These are phyloP conservation scores for Gyps fulvus DNA, from an alignment of 2,113 vertebrate genomes.

Conservation along the genomic window DNA sequence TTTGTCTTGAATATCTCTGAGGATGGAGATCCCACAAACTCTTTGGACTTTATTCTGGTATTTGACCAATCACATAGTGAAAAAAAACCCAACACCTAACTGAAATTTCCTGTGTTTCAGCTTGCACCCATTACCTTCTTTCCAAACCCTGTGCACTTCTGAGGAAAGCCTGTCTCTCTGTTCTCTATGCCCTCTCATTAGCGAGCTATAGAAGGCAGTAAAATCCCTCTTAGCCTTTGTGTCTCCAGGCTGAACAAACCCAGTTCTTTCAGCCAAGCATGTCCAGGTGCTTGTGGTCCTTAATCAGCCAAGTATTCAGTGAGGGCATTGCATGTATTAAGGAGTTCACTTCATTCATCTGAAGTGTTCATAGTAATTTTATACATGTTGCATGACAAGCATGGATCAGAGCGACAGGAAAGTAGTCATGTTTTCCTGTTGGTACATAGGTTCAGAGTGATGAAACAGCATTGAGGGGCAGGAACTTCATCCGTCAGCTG, in stretches of 20 bases:
- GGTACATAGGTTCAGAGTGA: neutral
- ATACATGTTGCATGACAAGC: accelerated
- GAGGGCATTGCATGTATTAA: neutral
- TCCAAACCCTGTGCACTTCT: neutral
- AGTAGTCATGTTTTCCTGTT: neutral
- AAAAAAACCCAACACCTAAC: no score
- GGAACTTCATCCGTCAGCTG: neutral
- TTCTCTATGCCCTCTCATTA: neutral
- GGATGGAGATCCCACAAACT: neutral
- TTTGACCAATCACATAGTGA: neutral
- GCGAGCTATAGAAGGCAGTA: neutral
- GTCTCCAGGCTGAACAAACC: neutral
- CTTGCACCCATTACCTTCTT: neutral
- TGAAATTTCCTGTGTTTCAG: neutral
- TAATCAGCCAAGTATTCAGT: neutral
- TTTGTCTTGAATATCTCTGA: neutral
- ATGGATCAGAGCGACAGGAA: neutral
- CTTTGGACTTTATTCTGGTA: neutral
- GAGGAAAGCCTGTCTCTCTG: neutral
- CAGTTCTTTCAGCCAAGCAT: neutral
- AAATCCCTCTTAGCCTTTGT: neutral
- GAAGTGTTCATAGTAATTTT: accelerated
- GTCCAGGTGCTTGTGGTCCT: neutral
- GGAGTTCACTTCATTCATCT: neutral
- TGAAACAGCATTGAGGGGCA: neutral